A percentile compares a stretch with the other conserved stretches of the same genome.
These are phyloP conservation scores for Rhamphomyia laevipes DNA, from an alignment of 2,888 invertebrate species.

Conservation along the genomic window DNA sequence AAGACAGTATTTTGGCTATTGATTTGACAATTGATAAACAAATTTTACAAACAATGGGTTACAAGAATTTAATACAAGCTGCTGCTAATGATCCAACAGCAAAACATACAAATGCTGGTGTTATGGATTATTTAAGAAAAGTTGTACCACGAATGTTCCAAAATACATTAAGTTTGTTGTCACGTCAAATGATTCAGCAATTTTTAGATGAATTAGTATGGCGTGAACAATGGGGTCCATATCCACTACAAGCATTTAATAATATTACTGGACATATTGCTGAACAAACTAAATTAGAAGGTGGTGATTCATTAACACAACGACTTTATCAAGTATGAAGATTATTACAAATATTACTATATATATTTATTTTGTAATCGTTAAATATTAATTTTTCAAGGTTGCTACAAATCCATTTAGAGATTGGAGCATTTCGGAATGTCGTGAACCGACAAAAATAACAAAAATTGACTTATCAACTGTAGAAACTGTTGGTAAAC, in stretches of 20 bases:
- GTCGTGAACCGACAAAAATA: neutral
- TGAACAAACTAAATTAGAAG: slow-evolving; percentile 62
- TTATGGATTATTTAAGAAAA: slow-evolving; percentile 77
- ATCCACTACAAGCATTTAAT: slow-evolving; percentile 67
- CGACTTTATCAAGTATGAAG: slow-evolving; percentile 49
- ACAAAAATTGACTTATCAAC: neutral
- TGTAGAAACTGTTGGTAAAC: neutral
- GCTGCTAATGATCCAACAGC: slow-evolving; percentile 35
- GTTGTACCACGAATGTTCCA: slow-evolving; percentile 87
- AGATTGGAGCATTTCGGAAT: slow-evolving; percentile 42
- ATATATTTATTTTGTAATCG: slow-evolving; percentile 13
- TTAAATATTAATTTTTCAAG: slow-evolving; percentile 25
- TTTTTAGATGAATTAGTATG: slow-evolving; percentile 82
- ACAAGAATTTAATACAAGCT: slow-evolving; percentile 59
- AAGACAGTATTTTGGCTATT: slow-evolving; percentile 62
- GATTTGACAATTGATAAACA: slow-evolving; percentile 76
- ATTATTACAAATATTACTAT: neutral
- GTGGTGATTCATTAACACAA: slow-evolving; percentile 48
- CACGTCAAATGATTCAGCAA: slow-evolving; percentile 78
- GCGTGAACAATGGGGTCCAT: slow-evolving; percentile 74
- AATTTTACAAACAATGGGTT: slow-evolving; percentile 67
- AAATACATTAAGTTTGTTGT: slow-evolving; percentile 70
- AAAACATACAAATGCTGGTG: slow-evolving; percentile 54
- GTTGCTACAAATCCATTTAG: slow-evolving; percentile 54
- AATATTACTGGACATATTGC: slow-evolving; percentile 67